Conservation (phyloP, 2,888 invertebrate genomes). For the Malthinus seriepunctatus region DNA sequence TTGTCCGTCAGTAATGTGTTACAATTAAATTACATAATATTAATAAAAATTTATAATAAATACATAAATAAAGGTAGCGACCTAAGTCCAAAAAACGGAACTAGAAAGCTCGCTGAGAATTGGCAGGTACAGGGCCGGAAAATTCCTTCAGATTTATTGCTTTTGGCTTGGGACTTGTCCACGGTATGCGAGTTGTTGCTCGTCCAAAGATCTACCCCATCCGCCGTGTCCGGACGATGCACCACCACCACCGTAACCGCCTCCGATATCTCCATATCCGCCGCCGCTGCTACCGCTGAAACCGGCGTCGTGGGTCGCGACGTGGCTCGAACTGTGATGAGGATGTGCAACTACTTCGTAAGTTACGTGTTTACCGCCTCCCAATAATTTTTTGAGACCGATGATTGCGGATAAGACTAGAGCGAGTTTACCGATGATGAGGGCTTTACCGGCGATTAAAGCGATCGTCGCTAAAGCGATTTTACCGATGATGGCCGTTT, state of each 20-base stretch:
- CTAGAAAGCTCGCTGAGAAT: slow-evolving; percentile 44
- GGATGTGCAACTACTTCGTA: slow-evolving; percentile 87
- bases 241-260: slow-evolving; percentile 55
- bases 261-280: slow-evolving; percentile 61
- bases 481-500: slow-evolving; percentile 78
- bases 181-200: slow-evolving; percentile 79
- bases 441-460: slow-evolving; percentile 82
- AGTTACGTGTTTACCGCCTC: slow-evolving; percentile 80
- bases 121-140: slow-evolving; percentile 52
- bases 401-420: slow-evolving; percentile 82
- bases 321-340: slow-evolving; percentile 72
- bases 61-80: slow-evolving; percentile 40
- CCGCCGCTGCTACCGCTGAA: slow-evolving; percentile 60
- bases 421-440: slow-evolving; percentile 83
- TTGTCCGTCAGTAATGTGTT: slow-evolving; percentile 43
- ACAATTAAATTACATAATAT: slow-evolving; percentile 36
- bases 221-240: slow-evolving; percentile 67
- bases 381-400: slow-evolving; percentile 80
- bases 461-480: slow-evolving; percentile 81
- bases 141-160: slow-evolving; percentile 39
- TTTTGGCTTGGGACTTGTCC: slow-evolving; percentile 64
- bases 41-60: slow-evolving; percentile 43
- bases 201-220: slow-evolving; percentile 77
- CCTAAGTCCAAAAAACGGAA: slow-evolving; percentile 38
- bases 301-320: slow-evolving; percentile 68